phyloP scores from a whole-genome alignment of 2,797 vertebrate species.

The Columba guinea region DNA sequence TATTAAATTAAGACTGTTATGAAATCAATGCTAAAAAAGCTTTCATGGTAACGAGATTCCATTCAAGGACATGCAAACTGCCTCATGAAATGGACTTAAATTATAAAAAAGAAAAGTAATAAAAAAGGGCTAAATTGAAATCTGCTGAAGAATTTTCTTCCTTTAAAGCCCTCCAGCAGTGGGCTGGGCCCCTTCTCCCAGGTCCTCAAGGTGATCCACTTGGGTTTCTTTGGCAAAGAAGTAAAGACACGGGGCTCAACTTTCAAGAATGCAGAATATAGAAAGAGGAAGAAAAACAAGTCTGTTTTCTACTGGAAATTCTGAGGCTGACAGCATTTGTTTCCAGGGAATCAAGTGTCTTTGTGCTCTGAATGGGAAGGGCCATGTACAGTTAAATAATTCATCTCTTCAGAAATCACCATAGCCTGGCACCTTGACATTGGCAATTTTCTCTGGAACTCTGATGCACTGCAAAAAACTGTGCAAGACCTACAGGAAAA shows the following conservation, averaged over 20 bases:
- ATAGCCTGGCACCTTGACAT: neutral
- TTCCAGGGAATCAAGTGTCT: neutral
- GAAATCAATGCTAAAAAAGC: slow-evolving; percentile 88
- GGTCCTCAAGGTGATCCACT: slow-evolving; percentile 33
- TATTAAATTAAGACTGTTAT: slow-evolving; percentile 89
- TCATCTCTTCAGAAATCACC: slow-evolving; percentile 16
- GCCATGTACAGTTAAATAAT: neutral
- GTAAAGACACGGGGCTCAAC: neutral
- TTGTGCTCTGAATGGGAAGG: neutral
- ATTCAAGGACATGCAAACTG: slow-evolving; percentile 83
- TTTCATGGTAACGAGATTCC: slow-evolving; percentile 86
- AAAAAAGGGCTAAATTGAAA: slow-evolving; percentile 75
- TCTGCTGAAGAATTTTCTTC: slow-evolving; percentile 69
- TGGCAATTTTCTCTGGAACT: neutral
- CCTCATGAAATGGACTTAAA: slow-evolving; percentile 78
- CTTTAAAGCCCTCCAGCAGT: slow-evolving; percentile 44
- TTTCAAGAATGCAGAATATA: slow-evolving; percentile 25
- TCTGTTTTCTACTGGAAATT: neutral
- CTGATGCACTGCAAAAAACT: neutral
- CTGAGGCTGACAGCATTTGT: neutral
- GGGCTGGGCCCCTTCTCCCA: slow-evolving; percentile 32
- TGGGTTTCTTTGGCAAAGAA: slow-evolving; percentile 37
- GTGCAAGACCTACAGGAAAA: neutral
- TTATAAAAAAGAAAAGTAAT: slow-evolving; percentile 77
- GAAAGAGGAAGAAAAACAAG: slow-evolving; percentile 1